Conservation (phyloP, 2,888 invertebrate genomes). For the Drosophila monieri region DNA sequence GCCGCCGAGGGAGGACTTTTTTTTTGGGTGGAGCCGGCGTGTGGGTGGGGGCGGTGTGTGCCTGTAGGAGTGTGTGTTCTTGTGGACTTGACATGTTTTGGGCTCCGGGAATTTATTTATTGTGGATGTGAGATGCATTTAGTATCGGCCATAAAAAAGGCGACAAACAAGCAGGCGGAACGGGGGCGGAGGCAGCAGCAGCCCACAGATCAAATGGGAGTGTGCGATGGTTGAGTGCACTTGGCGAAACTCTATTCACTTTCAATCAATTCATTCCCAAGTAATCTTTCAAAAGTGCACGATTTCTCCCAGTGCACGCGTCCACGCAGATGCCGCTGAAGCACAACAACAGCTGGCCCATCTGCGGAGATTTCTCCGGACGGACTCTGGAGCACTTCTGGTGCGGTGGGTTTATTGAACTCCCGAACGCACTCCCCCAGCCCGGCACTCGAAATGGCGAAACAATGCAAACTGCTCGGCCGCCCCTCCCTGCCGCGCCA, state of each 20-base stretch:
- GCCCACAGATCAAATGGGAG: slow-evolving; percentile 19
- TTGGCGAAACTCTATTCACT: not conserved
- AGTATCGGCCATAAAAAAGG: slow-evolving; percentile 47
- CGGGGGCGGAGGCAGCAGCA: slow-evolving; percentile 21
- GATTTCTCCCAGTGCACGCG: slow-evolving; percentile 9
- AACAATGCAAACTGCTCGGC: slow-evolving; percentile 53
- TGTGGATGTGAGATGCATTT: slow-evolving; percentile 56
- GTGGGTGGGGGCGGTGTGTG: slow-evolving; percentile 20
- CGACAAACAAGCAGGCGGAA: slow-evolving; percentile 56
- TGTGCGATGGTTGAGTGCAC: slow-evolving; percentile 19
- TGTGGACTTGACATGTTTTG: slow-evolving; percentile 75
- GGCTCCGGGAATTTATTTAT: slow-evolving; percentile 67
- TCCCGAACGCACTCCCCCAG: slow-evolving; percentile 6
- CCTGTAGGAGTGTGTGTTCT: slow-evolving; percentile 33
- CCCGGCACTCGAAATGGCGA: slow-evolving; percentile 42
- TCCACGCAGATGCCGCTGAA: slow-evolving; percentile 60
- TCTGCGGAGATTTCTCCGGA: slow-evolving; percentile 55
- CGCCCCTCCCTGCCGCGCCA: slow-evolving; percentile 7
- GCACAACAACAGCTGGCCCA: slow-evolving; percentile 67
- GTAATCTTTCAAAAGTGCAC: not conserved
- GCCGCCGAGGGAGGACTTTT: slow-evolving; percentile 32
- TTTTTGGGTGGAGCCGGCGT: slow-evolving; percentile 14
- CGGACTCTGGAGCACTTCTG: slow-evolving; percentile 43
- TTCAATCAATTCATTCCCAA: not conserved
- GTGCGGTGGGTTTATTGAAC: slow-evolving; percentile 66